Percentiles rank a stretch among this genome's conserved stretches.
These are phyloP conservation scores for Potorous gilbertii DNA, from an alignment of 2,797 vertebrate species.

Conservation along the genomic window DNA sequence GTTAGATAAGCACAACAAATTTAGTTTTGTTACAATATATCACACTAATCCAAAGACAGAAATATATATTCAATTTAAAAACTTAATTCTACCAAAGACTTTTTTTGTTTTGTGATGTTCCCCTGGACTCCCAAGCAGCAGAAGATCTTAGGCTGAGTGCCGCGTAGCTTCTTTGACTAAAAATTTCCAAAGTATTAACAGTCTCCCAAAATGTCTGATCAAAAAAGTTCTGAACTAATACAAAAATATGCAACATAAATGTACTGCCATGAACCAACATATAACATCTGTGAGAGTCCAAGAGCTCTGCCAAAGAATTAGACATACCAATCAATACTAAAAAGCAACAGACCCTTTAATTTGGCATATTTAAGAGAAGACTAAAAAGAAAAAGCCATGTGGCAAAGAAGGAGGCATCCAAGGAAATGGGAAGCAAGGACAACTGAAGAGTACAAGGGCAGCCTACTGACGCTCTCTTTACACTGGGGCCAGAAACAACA, in stretches of 20 bases:
- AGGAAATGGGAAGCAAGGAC: background rate
- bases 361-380: background rate
- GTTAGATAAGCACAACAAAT: fast-evolving
- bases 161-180: background rate
- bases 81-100: background rate
- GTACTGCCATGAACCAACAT: background rate
- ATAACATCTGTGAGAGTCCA: background rate
- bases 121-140: background rate
- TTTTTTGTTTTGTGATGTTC: background rate
- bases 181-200: background rate
- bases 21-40: fast-evolving
- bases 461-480: background rate
- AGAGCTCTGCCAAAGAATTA: background rate
- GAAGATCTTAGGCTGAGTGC: background rate
- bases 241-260: background rate
- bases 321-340: background rate
- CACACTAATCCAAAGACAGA: background rate
- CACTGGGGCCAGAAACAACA: background rate
- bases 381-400: background rate
- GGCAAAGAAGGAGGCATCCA: background rate
- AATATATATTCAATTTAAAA: fast-evolving
- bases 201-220: background rate
- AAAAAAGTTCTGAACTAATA: background rate
- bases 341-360: background rate
- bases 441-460: background rate